Conservation (phyloP, 1,140 invertebrate species). For the Anoplolepis gracilipes region DNA sequence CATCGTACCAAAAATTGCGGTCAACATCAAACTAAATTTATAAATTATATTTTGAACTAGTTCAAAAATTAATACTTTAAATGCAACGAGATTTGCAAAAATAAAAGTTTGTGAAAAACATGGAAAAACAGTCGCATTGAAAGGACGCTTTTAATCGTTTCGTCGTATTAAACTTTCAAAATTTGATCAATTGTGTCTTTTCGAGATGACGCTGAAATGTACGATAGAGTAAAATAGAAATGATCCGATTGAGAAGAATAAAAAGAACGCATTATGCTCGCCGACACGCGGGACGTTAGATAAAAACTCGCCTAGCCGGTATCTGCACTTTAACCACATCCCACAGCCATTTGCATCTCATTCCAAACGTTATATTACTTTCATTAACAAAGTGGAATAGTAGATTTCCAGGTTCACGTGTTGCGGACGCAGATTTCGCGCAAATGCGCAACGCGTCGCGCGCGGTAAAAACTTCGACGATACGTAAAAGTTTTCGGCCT, state of each 20-base stretch:
- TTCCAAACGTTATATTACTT: slow-evolving; percentile 75
- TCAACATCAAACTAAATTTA: neutral
- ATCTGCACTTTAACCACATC: slow-evolving; percentile 74
- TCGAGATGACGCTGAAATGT: slow-evolving; percentile 17
- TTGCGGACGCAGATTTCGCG: slow-evolving; percentile 40
- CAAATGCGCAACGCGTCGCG: slow-evolving; percentile 14
- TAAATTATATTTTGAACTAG: neutral
- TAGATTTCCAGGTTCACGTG: slow-evolving; percentile 63
- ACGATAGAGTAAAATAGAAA: slow-evolving; percentile 45
- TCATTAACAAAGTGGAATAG: slow-evolving; percentile 77
- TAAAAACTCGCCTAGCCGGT: slow-evolving; percentile 68
- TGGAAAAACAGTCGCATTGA: slow-evolving; percentile 1
- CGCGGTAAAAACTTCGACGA: slow-evolving; percentile 16
- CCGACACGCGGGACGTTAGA: slow-evolving; percentile 55
- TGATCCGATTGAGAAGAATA: slow-evolving; percentile 7
- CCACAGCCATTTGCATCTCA: slow-evolving; percentile 76
- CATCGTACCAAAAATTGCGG: neutral
- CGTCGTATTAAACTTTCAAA: slow-evolving; percentile 32
- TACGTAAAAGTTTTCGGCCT: slow-evolving; percentile 32
- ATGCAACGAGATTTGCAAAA: slow-evolving; percentile 16
- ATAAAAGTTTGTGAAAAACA: neutral
- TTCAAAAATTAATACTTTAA: neutral
- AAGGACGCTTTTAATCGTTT: slow-evolving; percentile 22
- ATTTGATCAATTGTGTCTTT: slow-evolving; percentile 7
- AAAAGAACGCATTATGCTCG: slow-evolving; percentile 69